Base-by-base conservation (phyloP, 2,113 vertebrate species). In the Deroptyus accipitrinus region DNA sequence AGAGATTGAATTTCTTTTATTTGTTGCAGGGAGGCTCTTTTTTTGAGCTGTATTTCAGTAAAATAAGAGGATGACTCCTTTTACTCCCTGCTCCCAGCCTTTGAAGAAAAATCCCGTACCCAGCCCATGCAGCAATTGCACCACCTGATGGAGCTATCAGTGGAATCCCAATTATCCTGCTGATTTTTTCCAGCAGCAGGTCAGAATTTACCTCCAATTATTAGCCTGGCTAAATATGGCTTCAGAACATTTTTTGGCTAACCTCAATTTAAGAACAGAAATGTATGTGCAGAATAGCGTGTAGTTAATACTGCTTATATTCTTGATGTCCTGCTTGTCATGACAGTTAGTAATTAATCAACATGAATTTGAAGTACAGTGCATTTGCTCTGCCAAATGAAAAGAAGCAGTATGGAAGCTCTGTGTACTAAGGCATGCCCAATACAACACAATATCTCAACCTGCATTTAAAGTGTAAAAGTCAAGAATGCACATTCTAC, bases 111-210 rank as follows among this genome's bases (percentile, higher is more conserved):
- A 64, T 81, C 61, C 83, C 33, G 4, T 15, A 86, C 17, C 37
- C 39, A 86, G 68, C 79, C 61, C 66, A 74, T 88, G 96, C 83
- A 97, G 91, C 96, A 96, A 96, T 96, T 95, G 94, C 96, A 96
- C 96, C 95, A 90, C 83, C 96, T 86, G 68, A 97, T 96, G 96
- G 95, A 94, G 48, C 68, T 54, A n/a, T 9, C 62, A 67, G 67
- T 31, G 55, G 83, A 88, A 88, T 90, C 41, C 37, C 9, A 70
- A 35, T 86, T 86, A 84, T 42, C 17, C 74, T 75, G 39, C 48
- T 55, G 51, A 78, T 66, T 92, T 86, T 66, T 54, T 31, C 54
- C 52, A 83, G 44, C 5, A 82, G 52, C 48, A 69, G 27, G 25
- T 83, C 82, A 90, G 44, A 87, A 48, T 2, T 66, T 11, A 73